Conservation (phyloP, 2,888 invertebrate genomes). For the Melipona beecheii region DNA sequence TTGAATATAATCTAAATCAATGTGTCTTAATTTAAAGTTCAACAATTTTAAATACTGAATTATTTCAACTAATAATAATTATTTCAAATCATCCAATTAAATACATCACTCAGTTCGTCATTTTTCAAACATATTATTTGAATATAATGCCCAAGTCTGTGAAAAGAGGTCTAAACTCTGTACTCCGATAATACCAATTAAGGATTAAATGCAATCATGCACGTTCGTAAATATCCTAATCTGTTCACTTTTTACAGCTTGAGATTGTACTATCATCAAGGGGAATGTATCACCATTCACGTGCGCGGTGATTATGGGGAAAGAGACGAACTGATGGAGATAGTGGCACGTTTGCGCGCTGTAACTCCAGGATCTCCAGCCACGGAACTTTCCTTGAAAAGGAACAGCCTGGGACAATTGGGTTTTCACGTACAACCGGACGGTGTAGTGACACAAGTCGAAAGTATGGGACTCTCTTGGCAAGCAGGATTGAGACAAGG, state of each 20-base stretch:
- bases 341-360: slow-evolving; percentile 91
- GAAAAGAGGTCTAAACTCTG: too few species aligned
- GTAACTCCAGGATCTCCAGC: slow-evolving; percentile 92
- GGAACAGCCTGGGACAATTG: slow-evolving; percentile 93
- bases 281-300: slow-evolving; percentile 94
- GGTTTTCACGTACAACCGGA: slow-evolving; percentile 97
- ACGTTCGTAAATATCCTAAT: not conserved
- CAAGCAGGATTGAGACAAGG: slow-evolving; percentile 95
- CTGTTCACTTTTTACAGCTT: slow-evolving; percentile 85
- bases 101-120: too few species aligned
- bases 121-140: too few species aligned
- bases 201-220: too few species aligned
- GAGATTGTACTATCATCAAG: slow-evolving; percentile 95
- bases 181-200: too few species aligned
- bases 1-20: too few species aligned
- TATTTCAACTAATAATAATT: too few species aligned
- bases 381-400: slow-evolving; percentile 91
- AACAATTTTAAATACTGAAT: too few species aligned
- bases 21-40: too few species aligned
- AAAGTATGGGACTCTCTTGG: slow-evolving; percentile 89
- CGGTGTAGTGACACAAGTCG: slow-evolving; percentile 97
- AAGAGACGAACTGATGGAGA: slow-evolving; percentile 89
- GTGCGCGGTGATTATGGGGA: slow-evolving; percentile 89
- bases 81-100: too few species aligned
- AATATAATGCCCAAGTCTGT: too few species aligned